Percentiles rank a stretch among this genome's conserved stretches.
Conservation (phyloP, 2,888 invertebrate species). For the Stenoptilia bipunctidactyla region DNA sequence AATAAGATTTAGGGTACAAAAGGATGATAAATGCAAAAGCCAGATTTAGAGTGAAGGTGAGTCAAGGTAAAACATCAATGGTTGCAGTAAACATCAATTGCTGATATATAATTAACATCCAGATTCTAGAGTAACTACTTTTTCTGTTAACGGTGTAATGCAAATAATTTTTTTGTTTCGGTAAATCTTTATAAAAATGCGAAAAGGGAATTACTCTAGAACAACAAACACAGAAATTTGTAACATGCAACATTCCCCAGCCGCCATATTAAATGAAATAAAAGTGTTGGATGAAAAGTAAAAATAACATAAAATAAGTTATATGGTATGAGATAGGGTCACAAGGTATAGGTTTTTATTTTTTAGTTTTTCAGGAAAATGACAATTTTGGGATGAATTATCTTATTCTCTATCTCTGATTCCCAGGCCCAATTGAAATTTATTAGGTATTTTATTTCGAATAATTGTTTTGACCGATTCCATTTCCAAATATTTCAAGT, state of each 20-base stretch:
- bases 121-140: too few species aligned
- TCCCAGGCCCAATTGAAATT: neutral
- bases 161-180: too few species aligned
- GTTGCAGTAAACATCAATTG: too few species aligned
- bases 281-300: constrained; percentile 60
- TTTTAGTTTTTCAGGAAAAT: constrained; percentile 15
- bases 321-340: constrained; percentile 44
- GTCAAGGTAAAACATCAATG: too few species aligned
- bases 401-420: neutral
- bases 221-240: constrained; percentile 30
- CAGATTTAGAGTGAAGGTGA: too few species aligned
- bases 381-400: constrained; percentile 4
- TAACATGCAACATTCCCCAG: constrained; percentile 68
- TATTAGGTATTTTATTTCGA: neutral
- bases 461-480: neutral
- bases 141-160: constrained; percentile 1
- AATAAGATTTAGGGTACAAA: too few species aligned
- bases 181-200: too few species aligned
- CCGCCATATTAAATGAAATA: constrained; percentile 55
- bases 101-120: too few species aligned
- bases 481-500: constrained; percentile 12
- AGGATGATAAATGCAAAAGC: too few species aligned
- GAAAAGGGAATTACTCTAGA: constrained; percentile 6
- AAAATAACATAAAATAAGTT: constrained; percentile 34
- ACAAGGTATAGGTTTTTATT: constrained; percentile 40